Conservation (phyloP, 2,888 invertebrate genomes). For the Monochamus alternatus region DNA sequence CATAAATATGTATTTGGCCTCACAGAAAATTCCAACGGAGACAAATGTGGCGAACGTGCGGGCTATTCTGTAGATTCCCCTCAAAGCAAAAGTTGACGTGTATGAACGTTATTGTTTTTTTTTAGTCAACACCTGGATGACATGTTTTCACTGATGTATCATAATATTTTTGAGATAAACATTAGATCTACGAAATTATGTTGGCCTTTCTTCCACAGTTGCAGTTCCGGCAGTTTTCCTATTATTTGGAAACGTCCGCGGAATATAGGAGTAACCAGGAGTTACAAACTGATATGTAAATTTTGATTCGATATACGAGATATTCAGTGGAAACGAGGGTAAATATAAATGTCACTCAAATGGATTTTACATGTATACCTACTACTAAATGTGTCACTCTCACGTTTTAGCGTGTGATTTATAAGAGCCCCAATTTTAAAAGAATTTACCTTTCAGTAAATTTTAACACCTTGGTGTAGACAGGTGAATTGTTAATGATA, state of each 20-base stretch:
- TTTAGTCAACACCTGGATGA: too few species aligned
- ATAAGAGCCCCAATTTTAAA: conserved; percentile 20
- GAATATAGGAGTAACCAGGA: neutral
- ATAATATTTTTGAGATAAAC: too few species aligned
- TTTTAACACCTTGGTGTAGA: neutral
- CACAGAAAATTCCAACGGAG: too few species aligned
- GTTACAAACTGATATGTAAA: conserved; percentile 22
- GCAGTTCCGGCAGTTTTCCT: neutral
- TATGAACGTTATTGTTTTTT: too few species aligned
- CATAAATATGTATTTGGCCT: too few species aligned
- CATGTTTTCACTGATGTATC: too few species aligned
- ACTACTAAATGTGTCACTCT: conserved; percentile 18
- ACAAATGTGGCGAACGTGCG: too few species aligned
- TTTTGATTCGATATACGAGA: conserved; percentile 21
- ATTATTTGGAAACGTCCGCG: neutral
- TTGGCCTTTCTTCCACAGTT: neutral
- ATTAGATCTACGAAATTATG: neutral
- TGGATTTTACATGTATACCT: conserved; percentile 28
- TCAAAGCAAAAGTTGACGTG: too few species aligned
- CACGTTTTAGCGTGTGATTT: conserved; percentile 19
- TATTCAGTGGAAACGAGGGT: conserved; percentile 25
- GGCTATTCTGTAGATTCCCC: too few species aligned
- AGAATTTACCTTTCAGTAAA: conserved; percentile 13
- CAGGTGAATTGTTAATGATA: neutral
- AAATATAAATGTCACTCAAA: conserved; percentile 29